Evolutionary conservation across 1,140 invertebrate genomes (phyloP), one percentile per base, ranked within the genome.

Genomic region (Temnothorax longispinosus): DNA sequence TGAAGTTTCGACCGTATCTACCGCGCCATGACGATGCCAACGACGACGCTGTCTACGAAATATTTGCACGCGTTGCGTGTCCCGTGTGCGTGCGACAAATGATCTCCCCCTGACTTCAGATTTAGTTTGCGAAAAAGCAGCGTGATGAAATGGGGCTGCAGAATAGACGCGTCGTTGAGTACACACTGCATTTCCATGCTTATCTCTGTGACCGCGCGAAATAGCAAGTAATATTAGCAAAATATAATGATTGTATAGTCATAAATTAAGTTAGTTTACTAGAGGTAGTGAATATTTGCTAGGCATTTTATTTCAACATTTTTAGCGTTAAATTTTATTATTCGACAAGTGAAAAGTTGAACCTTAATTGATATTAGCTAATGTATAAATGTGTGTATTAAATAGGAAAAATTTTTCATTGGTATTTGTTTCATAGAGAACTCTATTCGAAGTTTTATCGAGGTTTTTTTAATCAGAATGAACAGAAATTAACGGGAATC

Each of bases 1-100:
- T 58, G n/a, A 88, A 89, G 89, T 88, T 89, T 60, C 72, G 32
- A 52, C 52, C 75, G 56, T 64, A 69, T 84, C 87, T 87, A 78
- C 80, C 52, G 7, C 56, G 35, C 27, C 54, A 47, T 86, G 54
- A 84, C 74, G 58, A 62, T 27, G 52, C 35, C 10, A 44, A 78
- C 71, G 35, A 50, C 72, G 47, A 32, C 10, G 72, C 32, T 35
- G 47, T 80, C 62, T 80, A 77, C 35, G 82, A 85, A 64, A 78
- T 44, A 77, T 78, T 86, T 77, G 69, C 84, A 80, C 85, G 84
- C 87, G 38, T 74, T 86, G 50, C 64, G 56, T 75, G 60, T n/a
- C 44, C 32, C 44, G 54, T 50, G 21, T 47, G 41, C 74, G 72
- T 71, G n/a, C 64, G 52, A 75, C 52, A 52, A 64, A 85, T 78